A percentile compares a stretch with the other conserved stretches of the same genome.
Evolutionary conservation across 2,888 invertebrate species (phyloP).

Genomic region (Corbicula japonica): DNA sequence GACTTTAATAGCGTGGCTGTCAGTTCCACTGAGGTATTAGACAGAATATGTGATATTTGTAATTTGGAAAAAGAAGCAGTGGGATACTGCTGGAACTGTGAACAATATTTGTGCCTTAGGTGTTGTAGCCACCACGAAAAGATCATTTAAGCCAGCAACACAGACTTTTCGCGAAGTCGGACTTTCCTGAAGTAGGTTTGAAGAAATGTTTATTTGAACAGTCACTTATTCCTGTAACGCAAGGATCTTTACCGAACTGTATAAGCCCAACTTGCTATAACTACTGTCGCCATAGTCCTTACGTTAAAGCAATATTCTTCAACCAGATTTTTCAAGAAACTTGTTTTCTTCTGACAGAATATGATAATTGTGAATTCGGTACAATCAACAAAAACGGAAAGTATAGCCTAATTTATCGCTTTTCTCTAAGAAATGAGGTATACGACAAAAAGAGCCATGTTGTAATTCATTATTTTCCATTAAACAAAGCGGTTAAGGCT

Average conservation of each 20-base stretch:
- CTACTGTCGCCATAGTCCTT: no score
- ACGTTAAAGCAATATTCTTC: no score
- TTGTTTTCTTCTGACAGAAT: no score
- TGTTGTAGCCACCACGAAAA: slow-evolving; percentile 12
- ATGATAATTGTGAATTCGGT: no score
- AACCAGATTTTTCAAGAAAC: no score
- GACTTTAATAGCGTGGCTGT: not conserved
- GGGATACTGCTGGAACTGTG: slow-evolving; percentile 1
- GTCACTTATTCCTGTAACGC: not conserved
- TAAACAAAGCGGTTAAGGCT: no score
- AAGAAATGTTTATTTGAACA: not conserved
- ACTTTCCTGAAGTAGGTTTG: not conserved
- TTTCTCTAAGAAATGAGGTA: no score
- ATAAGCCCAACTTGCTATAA: no score
- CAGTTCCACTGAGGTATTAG: not conserved
- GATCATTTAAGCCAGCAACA: not conserved
- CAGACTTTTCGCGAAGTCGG: not conserved
- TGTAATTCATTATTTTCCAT: no score
- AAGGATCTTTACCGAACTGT: not conserved
- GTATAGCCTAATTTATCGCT: no score
- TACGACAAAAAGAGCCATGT: no score
- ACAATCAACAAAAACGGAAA: no score
- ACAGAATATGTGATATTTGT: slow-evolving; percentile 2
- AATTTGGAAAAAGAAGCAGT: slow-evolving; percentile 2
- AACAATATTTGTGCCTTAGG: not conserved